phyloP scores from a whole-genome alignment of 2,888 invertebrate species.

The Dicyrtoma fusca region DNA sequence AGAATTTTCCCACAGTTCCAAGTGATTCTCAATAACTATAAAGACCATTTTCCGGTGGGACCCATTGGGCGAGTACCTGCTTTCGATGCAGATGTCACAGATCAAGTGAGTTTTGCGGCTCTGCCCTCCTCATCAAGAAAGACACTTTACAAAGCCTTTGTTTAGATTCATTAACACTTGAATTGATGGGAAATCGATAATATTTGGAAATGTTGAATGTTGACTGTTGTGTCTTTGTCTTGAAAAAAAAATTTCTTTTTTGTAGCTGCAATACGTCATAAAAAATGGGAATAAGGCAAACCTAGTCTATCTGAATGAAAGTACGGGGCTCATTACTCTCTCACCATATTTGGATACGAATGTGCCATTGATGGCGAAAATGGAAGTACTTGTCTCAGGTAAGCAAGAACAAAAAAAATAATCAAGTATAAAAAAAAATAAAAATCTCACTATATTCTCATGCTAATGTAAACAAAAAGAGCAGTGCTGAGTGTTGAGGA shows the following conservation, averaged over 20 bases:
- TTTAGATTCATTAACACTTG: neutral
- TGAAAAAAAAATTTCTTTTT: slow-evolving; percentile 20
- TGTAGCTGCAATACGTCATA: slow-evolving; percentile 75
- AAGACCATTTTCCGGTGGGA: slow-evolving; percentile 89
- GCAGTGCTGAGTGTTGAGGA: too few relatives aligned
- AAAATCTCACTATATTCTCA: slow-evolving; percentile 6
- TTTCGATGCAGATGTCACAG: slow-evolving; percentile 91
- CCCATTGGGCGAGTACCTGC: slow-evolving; percentile 91
- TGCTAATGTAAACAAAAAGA: slow-evolving; percentile 9
- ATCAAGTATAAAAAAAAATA: slow-evolving; percentile 8
- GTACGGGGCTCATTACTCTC: slow-evolving; percentile 79
- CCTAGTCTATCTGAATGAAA: slow-evolving; percentile 79
- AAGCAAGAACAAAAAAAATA: slow-evolving; percentile 31
- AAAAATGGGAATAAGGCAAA: slow-evolving; percentile 92
- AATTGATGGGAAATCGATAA: neutral
- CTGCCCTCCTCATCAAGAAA: neutral
- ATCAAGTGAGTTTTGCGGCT: slow-evolving; percentile 60
- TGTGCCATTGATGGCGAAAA: slow-evolving; percentile 87
- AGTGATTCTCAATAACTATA: slow-evolving; percentile 93
- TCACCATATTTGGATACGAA: slow-evolving; percentile 94
- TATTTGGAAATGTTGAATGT: neutral
- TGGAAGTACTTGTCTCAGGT: slow-evolving; percentile 90
- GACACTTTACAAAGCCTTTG: neutral
- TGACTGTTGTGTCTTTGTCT: slow-evolving; percentile 12
- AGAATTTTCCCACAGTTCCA: slow-evolving; percentile 64